Evolutionary conservation across 2,797 vertebrate genomes (phyloP).

Genomic region (Syndactyla subalaris): DNA sequence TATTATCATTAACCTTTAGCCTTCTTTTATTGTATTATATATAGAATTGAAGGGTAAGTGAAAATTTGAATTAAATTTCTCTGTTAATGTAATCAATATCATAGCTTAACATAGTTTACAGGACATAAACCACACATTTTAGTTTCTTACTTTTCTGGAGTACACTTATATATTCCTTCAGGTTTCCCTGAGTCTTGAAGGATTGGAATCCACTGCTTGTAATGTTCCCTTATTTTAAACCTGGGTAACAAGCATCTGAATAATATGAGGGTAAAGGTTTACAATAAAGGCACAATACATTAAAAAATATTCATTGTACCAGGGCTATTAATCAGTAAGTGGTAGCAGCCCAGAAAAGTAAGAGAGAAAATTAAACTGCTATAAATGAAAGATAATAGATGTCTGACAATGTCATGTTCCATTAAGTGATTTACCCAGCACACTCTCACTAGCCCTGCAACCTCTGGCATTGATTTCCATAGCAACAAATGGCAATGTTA

Average conservation of each 20-base stretch:
- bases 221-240: neutral
- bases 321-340: slow-evolving; percentile 15
- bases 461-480: slow-evolving; percentile 51
- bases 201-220: neutral
- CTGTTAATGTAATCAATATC: neutral
- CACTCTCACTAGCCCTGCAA: neutral
- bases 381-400: slow-evolving; percentile 44
- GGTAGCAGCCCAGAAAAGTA: slow-evolving; percentile 2
- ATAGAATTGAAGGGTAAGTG: neutral
- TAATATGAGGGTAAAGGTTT: neutral
- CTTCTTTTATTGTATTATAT: neutral
- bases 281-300: neutral
- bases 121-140: neutral
- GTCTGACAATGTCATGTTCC: slow-evolving; percentile 31
- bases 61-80: neutral
- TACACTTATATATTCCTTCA: neutral
- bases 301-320: neutral
- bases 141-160: neutral
- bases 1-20: neutral
- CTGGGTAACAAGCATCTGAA: neutral
- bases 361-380: slow-evolving; percentile 49
- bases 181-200: neutral
- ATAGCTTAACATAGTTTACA: neutral
- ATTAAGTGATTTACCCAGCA: slow-evolving; percentile 44
- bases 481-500: slow-evolving; percentile 48